phyloP scores from a whole-genome alignment of 2,797 vertebrate genomes.

The Phylloscopus collybita region DNA sequence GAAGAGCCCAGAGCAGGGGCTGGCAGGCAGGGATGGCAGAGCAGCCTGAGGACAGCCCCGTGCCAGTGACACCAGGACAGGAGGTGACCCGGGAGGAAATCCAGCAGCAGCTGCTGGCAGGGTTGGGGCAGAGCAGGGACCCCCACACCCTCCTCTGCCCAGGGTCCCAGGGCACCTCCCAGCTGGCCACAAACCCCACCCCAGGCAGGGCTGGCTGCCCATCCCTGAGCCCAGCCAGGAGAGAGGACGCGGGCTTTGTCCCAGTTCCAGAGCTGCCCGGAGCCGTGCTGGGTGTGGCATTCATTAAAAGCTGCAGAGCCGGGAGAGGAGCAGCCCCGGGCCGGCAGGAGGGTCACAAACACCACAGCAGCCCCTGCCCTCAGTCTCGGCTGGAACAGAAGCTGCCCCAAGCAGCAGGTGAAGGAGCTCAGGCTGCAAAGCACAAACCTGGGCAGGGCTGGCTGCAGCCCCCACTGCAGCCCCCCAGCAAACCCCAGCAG shows the following conservation, averaged over 20 bases:
- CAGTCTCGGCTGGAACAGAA: neutral
- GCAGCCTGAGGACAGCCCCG: neutral
- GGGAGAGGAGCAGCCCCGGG: neutral
- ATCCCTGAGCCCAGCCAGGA: neutral
- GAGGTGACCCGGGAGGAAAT: neutral
- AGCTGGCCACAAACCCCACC: accelerated
- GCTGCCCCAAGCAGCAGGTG: neutral
- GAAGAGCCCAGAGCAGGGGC: neutral
- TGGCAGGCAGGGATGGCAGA: neutral
- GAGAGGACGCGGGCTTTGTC: neutral
- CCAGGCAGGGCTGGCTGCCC: neutral
- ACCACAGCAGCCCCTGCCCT: neutral
- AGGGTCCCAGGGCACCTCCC: neutral
- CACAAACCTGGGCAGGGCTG: neutral
- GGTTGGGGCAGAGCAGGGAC: neutral
- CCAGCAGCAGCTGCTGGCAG: neutral
- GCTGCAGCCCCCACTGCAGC: neutral
- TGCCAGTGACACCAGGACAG: neutral
- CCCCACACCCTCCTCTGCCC: neutral
- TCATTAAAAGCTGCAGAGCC: neutral
- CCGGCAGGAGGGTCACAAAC: neutral
- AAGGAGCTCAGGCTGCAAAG: no score
- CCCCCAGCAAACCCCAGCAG: neutral
- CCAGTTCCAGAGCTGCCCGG: neutral
- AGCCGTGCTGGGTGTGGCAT: neutral